A percentile compares a stretch with the other conserved stretches of the same genome.
phyloP scores from a whole-genome alignment of 2,797 vertebrate genomes.

The Melanotaenia pygmaea region DNA sequence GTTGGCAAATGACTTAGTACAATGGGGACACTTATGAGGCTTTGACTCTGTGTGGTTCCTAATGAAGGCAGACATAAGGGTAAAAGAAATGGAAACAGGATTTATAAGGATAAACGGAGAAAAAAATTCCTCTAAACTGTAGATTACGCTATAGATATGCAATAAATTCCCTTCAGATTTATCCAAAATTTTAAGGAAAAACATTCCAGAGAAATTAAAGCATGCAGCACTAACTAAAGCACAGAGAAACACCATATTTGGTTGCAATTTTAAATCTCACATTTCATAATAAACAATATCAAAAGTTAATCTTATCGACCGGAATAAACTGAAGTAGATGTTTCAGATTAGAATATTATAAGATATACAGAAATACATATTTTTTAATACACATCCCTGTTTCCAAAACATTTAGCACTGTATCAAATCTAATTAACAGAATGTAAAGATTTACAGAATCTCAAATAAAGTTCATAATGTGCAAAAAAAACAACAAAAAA shows the following conservation, averaged over 20 bases:
- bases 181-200: not conserved
- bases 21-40: slow-evolving; percentile 99
- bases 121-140: not conserved
- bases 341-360: not conserved
- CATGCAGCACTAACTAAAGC: not conserved
- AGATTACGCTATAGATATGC: no score
- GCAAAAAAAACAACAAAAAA: not conserved
- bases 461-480: not conserved
- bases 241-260: not conserved
- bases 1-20: slow-evolving; percentile 99
- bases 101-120: slow-evolving; percentile 19
- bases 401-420: not conserved
- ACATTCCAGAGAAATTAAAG: not conserved
- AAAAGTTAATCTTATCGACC: not conserved
- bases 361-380: not conserved
- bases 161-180: not conserved
- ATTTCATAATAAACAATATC: not conserved
- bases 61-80: slow-evolving; percentile 38
- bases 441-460: not conserved
- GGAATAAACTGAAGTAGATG: not conserved
- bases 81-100: slow-evolving; percentile 37
- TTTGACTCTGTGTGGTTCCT: slow-evolving; percentile 97
- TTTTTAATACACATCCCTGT: not conserved
- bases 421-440: not conserved
- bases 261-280: slow-evolving; percentile 3